Conservation (phyloP, 2,113 vertebrate species). For the Promerops cafer region DNA sequence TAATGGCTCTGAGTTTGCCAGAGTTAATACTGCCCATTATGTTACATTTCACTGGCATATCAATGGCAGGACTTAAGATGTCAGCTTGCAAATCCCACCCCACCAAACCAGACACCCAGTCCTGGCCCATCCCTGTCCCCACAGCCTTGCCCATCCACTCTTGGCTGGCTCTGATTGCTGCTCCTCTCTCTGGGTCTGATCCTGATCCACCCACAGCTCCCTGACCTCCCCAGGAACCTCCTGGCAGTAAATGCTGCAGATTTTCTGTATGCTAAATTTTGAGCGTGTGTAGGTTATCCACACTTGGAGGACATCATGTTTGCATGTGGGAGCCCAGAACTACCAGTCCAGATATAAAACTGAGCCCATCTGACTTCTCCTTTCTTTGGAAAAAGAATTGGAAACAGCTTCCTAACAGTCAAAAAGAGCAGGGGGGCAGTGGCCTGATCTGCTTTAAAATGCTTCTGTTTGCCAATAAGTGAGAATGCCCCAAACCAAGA, state of each 20-base stretch:
- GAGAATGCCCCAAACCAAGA: not conserved
- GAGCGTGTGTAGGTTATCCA: not conserved
- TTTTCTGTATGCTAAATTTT: not conserved
- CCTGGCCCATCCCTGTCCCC: not conserved
- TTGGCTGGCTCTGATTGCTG: not conserved
- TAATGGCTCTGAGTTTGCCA: not conserved
- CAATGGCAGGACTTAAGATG: not conserved
- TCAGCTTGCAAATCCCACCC: not conserved
- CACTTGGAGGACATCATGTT: not conserved
- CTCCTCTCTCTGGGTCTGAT: not conserved
- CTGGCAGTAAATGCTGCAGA: not conserved
- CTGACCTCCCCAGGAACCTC: not conserved
- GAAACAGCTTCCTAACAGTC: not conserved
- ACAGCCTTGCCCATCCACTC: not conserved
- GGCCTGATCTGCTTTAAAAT: not conserved
- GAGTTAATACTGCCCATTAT: fast-evolving
- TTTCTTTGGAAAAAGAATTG: not conserved
- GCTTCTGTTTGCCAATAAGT: not conserved
- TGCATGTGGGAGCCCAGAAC: not conserved
- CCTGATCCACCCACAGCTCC: not conserved
- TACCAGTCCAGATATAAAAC: not conserved
- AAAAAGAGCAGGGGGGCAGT: not conserved
- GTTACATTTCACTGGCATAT: not conserved
- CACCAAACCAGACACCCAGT: not conserved
- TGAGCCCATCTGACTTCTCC: not conserved